Evolutionary conservation across 2,888 invertebrate genomes (phyloP).

Genomic region (Taenaris catops): DNA sequence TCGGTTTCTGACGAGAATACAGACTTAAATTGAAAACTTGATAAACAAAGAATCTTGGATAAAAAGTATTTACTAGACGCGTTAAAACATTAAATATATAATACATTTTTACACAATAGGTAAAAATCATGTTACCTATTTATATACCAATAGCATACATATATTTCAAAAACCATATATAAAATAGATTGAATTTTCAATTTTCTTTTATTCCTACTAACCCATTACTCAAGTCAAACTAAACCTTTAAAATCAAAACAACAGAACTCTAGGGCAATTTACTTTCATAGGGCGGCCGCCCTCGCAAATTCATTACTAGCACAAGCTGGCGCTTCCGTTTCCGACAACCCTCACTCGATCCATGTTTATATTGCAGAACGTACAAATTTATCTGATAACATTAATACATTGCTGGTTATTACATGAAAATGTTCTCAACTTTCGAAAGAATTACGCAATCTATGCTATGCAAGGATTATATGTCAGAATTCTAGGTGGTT

Average conservation of each 20-base stretch:
- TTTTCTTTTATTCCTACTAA: constrained; percentile 8
- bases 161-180: too few relatives aligned
- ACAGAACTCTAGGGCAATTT: constrained; percentile 58
- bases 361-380: constrained; percentile 17
- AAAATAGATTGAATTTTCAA: too few relatives aligned
- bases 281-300: constrained; percentile 66
- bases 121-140: too few relatives aligned
- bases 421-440: not conserved
- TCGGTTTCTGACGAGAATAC: too few relatives aligned
- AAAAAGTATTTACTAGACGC: too few relatives aligned
- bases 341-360: constrained; percentile 36
- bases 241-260: constrained; percentile 62
- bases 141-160: too few relatives aligned
- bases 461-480: not conserved
- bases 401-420: constrained; percentile 31
- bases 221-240: constrained; percentile 39
- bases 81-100: too few relatives aligned
- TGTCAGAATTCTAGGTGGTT: not conserved
- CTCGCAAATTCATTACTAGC: constrained; percentile 73
- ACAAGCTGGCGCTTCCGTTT: constrained; percentile 72
- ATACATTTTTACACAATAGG: too few relatives aligned
- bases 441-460: constrained; percentile 16
- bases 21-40: too few relatives aligned
- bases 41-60: too few relatives aligned
- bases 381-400: not conserved